phyloP scores from a whole-genome alignment of 2,797 vertebrate species.

The Neoniphon sammara region DNA sequence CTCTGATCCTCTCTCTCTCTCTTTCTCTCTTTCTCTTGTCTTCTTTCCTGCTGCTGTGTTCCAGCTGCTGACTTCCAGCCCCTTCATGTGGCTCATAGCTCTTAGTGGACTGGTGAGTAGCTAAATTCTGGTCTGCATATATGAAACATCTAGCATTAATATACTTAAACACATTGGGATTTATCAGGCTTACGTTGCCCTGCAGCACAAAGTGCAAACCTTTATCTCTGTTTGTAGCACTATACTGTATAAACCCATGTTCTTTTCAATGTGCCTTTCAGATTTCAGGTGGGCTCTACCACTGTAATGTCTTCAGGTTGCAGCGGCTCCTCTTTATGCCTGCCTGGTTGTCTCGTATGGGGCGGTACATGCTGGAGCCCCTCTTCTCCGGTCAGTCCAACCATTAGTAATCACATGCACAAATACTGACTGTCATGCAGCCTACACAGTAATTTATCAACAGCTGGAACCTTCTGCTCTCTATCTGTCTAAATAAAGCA shows the following conservation, averaged over 20 bases:
- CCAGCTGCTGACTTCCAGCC: conserved; percentile 94
- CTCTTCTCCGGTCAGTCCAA: conserved; percentile 84
- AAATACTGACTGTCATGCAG: conserved; percentile 15
- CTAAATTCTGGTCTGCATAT: conserved; percentile 1
- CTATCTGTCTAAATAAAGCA: not conserved
- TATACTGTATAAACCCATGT: not conserved
- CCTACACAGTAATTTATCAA: too few species aligned
- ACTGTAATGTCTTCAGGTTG: conserved; percentile 82
- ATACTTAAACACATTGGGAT: too few species aligned
- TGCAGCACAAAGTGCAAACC: not conserved
- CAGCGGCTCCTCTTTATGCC: conserved; percentile 88
- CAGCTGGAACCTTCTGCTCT: not conserved
- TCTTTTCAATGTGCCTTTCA: conserved; percentile 69
- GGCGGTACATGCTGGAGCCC: conserved; percentile 88
- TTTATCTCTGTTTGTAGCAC: not conserved
- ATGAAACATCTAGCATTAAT: not conserved
- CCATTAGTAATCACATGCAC: not conserved
- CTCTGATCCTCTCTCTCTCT: conserved; percentile 2
- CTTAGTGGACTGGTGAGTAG: conserved; percentile 95
- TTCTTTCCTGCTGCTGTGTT: conserved; percentile 59
- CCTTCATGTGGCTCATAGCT: conserved; percentile 95
- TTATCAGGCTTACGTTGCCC: too few species aligned
- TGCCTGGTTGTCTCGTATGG: conserved; percentile 84
- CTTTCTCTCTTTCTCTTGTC: too few species aligned
- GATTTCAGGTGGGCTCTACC: conserved; percentile 91